Conservation (phyloP, 2,797 vertebrate species). For the Chaenodraco wilsoni region DNA sequence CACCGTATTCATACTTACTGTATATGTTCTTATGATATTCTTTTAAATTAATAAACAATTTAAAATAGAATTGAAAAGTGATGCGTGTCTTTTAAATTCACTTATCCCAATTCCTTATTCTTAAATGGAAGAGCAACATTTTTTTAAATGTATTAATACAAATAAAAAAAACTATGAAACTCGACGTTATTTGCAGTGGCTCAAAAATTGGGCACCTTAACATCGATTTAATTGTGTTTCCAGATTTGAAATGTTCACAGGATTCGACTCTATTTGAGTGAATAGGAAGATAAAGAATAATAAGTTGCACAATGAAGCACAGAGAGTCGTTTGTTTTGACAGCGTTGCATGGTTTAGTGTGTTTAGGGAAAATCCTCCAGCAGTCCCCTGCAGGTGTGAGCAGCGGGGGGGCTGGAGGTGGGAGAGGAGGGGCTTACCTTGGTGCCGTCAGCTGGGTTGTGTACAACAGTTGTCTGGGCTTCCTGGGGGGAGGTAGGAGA, state of each 20-base stretch:
- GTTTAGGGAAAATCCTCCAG: conserved; percentile 52
- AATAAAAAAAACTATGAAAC: not conserved
- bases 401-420: conserved; percentile 37
- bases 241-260: not conserved
- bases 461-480: conserved; percentile 98
- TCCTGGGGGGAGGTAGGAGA: conserved; percentile 91
- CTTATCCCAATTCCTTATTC: not conserved
- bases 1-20: not conserved
- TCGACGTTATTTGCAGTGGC: not conserved
- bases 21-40: not conserved
- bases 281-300: conserved; percentile 1
- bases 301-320: not conserved
- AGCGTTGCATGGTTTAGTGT: not conserved
- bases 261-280: not conserved
- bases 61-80: too few relatives aligned
- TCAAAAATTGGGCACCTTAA: not conserved
- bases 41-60: not conserved
- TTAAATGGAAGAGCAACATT: not conserved
- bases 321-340: not conserved
- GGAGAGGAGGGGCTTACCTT: conserved; percentile 89
- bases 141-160: not conserved
- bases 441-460: conserved; percentile 97
- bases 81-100: not conserved
- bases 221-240: not conserved
- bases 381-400: conserved; percentile 36